A percentile compares a stretch with the other conserved stretches of the same genome.
These are phyloP conservation scores for Pseudeuparius sepicola DNA, from an alignment of 2,888 invertebrate species.

Conservation along the genomic window DNA sequence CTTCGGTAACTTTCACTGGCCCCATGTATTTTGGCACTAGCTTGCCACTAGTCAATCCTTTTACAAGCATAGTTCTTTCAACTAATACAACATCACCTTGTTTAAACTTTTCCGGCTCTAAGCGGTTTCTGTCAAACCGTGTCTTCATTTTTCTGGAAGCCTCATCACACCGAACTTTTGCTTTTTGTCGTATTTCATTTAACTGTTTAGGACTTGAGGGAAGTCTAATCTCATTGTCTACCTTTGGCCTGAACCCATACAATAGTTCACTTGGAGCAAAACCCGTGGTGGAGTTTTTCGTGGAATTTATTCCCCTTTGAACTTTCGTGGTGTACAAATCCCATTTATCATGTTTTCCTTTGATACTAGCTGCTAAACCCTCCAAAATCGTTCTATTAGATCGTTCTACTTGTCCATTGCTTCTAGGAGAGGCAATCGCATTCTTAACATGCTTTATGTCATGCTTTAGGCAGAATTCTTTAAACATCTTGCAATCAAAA, in stretches of 20 bases:
- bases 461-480: slow-evolving; percentile 8
- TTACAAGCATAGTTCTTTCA: slow-evolving; percentile 6
- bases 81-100: slow-evolving; percentile 2
- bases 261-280: slow-evolving; percentile 4
- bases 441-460: slow-evolving; percentile 10
- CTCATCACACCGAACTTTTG: slow-evolving; percentile 1
- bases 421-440: slow-evolving; percentile 11
- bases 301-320: slow-evolving; percentile 3
- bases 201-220: background rate
- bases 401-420: slow-evolving; percentile 12
- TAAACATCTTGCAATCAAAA: slow-evolving; percentile 12
- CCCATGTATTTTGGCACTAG: slow-evolving; percentile 8
- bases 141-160: background rate
- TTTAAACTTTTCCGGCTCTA: slow-evolving; percentile 2
- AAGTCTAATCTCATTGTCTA: slow-evolving; percentile 1
- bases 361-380: slow-evolving; percentile 3
- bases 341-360: slow-evolving; percentile 5
- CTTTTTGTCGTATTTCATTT: background rate
- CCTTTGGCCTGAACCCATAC: slow-evolving; percentile 1
- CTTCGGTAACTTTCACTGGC: slow-evolving; percentile 5
- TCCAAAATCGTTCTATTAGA: slow-evolving; percentile 9
- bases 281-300: slow-evolving; percentile 3
- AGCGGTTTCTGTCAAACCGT: background rate
- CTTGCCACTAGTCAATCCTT: slow-evolving; percentile 9
- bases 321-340: slow-evolving; percentile 2